phyloP scores from a whole-genome alignment of 1,140 invertebrate genomes.

The Melitaea cinxia region DNA sequence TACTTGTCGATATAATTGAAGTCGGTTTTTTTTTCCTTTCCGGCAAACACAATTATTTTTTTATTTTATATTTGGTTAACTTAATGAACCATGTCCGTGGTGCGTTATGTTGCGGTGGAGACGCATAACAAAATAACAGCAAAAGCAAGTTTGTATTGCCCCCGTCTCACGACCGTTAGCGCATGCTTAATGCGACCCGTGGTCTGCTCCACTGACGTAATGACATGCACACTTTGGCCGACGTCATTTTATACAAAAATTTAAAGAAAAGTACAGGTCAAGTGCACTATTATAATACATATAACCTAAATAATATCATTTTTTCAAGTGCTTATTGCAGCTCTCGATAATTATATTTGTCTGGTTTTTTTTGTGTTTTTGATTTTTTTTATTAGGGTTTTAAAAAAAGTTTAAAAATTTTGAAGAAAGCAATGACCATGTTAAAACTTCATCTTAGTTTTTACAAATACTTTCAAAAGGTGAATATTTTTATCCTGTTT shows the following conservation, averaged over 20 bases:
- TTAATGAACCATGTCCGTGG: slow-evolving; percentile 8
- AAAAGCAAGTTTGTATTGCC: slow-evolving; percentile 20
- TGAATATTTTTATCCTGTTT: neutral
- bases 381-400: neutral
- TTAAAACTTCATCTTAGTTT: neutral
- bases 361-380: no score
- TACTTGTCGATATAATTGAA: no score
- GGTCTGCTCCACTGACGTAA: slow-evolving; percentile 65
- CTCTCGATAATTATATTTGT: slow-evolving; percentile 13
- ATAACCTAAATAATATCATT: slow-evolving; percentile 8
- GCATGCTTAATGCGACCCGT: slow-evolving; percentile 70
- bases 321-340: slow-evolving; percentile 14
- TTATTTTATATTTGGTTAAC: slow-evolving; percentile 1
- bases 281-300: slow-evolving; percentile 14
- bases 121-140: slow-evolving; percentile 18
- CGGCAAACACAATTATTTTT: no score
- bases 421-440: neutral
- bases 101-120: slow-evolving; percentile 32
- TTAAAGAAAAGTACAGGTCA: slow-evolving; percentile 20
- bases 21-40: no score
- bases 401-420: neutral
- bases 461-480: neutral
- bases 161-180: slow-evolving; percentile 59
- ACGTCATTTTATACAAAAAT: slow-evolving; percentile 20
- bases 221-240: slow-evolving; percentile 56